Percentiles rank a stretch among this genome's conserved stretches.
phyloP scores from a whole-genome alignment of 2,888 invertebrate genomes.

The Schizaphis graminum region DNA sequence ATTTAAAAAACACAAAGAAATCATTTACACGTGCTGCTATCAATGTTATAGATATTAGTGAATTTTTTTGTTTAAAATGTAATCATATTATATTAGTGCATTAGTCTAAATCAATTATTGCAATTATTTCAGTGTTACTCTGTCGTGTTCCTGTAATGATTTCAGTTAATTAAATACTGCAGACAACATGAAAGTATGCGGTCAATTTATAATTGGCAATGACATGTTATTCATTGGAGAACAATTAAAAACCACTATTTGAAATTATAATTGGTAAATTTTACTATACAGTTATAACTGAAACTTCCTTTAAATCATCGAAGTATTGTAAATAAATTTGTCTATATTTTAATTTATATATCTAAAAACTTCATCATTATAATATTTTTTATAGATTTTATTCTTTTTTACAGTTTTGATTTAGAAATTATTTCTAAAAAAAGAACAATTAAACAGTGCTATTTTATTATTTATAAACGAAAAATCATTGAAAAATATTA shows the following conservation, averaged over 20 bases:
- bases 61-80: neutral
- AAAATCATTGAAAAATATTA: neutral
- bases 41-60: neutral
- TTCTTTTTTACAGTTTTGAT: neutral
- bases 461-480: neutral
- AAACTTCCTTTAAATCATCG: neutral
- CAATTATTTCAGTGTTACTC: neutral
- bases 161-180: neutral
- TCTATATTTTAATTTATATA: neutral
- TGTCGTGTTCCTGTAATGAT: neutral
- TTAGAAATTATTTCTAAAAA: neutral
- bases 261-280: neutral
- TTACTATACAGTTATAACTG: neutral
- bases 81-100: neutral
- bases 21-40: neutral
- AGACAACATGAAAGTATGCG: neutral
- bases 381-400: neutral
- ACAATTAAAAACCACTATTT: neutral
- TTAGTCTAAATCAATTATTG: neutral
- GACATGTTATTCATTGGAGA: neutral
- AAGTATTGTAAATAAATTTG: neutral
- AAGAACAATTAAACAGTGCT: neutral
- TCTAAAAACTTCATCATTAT: neutral
- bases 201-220: neutral
- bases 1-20: neutral